Evolutionary conservation across 1,140 invertebrate genomes (phyloP).

Genomic region (Hycleus cichorii): DNA sequence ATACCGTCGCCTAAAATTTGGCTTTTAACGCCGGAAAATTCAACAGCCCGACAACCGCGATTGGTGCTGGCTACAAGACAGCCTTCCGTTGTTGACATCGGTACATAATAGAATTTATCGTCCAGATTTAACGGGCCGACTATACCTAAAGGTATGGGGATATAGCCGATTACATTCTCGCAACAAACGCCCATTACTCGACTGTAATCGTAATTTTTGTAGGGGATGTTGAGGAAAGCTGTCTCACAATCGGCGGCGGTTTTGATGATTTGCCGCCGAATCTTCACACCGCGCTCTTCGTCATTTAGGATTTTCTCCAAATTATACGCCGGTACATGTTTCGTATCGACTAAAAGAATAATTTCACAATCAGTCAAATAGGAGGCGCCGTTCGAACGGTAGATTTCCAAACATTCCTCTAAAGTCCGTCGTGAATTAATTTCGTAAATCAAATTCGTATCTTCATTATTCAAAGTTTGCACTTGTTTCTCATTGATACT

Average conservation of each 20-base stretch:
- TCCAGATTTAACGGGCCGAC: constrained; percentile 88
- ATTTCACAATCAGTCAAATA: constrained; percentile 76
- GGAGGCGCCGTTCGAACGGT: constrained; percentile 58
- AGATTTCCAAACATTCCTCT: constrained; percentile 71
- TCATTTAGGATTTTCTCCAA: constrained; percentile 76
- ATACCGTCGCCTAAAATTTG: constrained; percentile 86
- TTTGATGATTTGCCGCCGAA: constrained; percentile 60
- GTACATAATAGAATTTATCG: constrained; percentile 73
- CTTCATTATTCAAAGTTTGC: not conserved
- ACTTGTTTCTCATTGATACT: constrained; percentile 7
- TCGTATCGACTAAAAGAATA: constrained; percentile 64
- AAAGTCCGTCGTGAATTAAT: constrained; percentile 45
- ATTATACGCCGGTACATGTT: constrained; percentile 72
- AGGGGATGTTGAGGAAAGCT: constrained; percentile 67
- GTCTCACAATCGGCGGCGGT: constrained; percentile 30
- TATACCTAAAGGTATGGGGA: constrained; percentile 85
- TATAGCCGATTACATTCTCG: constrained; percentile 96
- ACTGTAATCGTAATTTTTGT: constrained; percentile 78
- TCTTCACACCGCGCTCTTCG: constrained; percentile 71
- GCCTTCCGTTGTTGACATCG: constrained; percentile 98
- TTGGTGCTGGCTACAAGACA: constrained; percentile 95
- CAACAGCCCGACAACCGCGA: constrained; percentile 81
- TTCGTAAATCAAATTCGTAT: not conserved
- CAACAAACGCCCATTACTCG: constrained; percentile 87
- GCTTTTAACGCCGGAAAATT: constrained; percentile 66